Conservation (phyloP, 2,888 invertebrate species). For the Thera britannica region DNA sequence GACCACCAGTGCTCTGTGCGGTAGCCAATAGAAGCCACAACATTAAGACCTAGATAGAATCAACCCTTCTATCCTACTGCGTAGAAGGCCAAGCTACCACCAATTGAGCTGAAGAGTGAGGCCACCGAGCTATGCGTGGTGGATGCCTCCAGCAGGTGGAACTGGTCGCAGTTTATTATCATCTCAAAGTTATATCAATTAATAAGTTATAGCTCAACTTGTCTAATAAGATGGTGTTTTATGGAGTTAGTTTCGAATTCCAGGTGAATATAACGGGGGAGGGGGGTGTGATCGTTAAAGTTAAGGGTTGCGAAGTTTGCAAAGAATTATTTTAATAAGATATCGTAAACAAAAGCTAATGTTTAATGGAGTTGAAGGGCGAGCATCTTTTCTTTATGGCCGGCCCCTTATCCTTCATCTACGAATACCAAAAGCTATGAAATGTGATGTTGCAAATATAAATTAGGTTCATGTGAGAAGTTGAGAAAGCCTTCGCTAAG, state of each 20-base stretch:
- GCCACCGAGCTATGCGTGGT: no score
- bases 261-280: conserved; percentile 19
- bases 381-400: not conserved
- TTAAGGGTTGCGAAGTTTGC: conserved; percentile 18
- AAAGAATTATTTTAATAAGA: conserved; percentile 8
- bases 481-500: conserved; percentile 8
- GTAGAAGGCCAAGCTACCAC: no score
- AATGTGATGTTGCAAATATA: conserved; percentile 5
- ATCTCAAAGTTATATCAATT: conserved; percentile 15
- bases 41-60: no score
- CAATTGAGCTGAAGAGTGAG: no score
- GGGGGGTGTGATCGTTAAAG: conserved; percentile 17
- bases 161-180: conserved; percentile 27
- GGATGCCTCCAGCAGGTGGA: conserved; percentile 23
- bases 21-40: no score
- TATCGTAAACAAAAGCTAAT: conserved; percentile 15
- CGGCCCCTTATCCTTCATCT: not conserved
- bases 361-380: conserved; percentile 1
- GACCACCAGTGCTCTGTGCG: no score
- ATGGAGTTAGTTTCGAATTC: conserved; percentile 18
- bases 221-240: conserved; percentile 19
- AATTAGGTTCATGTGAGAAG: conserved; percentile 7
- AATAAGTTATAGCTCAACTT: conserved; percentile 14
- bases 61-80: no score
- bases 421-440: not conserved